Evolutionary conservation across 2,888 invertebrate species (phyloP), one percentile per base, ranked within the genome.

Genomic region (Diadegma fenestrale): DNA sequence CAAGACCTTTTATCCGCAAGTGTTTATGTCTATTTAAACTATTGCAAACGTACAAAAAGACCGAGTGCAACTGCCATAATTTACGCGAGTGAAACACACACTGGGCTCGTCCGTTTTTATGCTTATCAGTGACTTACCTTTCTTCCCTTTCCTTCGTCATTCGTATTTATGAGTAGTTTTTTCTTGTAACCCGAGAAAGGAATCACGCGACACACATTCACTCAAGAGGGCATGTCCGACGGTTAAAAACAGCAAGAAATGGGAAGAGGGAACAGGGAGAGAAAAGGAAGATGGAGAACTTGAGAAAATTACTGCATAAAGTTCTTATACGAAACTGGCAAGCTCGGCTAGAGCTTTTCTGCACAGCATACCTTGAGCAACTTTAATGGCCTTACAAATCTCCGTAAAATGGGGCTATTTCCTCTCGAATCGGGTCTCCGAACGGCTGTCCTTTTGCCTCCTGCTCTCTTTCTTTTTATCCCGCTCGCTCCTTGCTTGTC

Each of bases 371-470:
- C 69, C 77, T 66, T 71, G 66, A 84, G 83, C 84, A 89, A 89
- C 87, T 91, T 90, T 90, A 91, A 91, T 89, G 90, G 88, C 77
- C 86, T 88, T 89, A 91, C 89, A 91, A 91, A 91, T 91, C 91
- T 90, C 87, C 77, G 85, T 86, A 88, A 89, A 90, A 91, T 87
- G 89, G 85, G 80, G 84, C 90, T 87, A 88, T 90, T 90, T 90
- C 85, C 89, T 82, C 73, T 41, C 63, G 88, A 86, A 85, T 84
- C 85, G 77, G 83, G 84, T 90, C 86, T 80, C 82, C 73, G 37
- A 43, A 48, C 48, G 79, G 68, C 51, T 22, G 69, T 37, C 30
- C 75, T 66, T 73, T 63, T 43, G n/a, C 22, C 22, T 41, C 66
- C 68, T 54, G 10, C 54, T 54, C 54, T 51, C 12, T 37, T 30